Evolutionary conservation across 2,888 invertebrate genomes (phyloP).

Genomic region (Alloplasta piceator): DNA sequence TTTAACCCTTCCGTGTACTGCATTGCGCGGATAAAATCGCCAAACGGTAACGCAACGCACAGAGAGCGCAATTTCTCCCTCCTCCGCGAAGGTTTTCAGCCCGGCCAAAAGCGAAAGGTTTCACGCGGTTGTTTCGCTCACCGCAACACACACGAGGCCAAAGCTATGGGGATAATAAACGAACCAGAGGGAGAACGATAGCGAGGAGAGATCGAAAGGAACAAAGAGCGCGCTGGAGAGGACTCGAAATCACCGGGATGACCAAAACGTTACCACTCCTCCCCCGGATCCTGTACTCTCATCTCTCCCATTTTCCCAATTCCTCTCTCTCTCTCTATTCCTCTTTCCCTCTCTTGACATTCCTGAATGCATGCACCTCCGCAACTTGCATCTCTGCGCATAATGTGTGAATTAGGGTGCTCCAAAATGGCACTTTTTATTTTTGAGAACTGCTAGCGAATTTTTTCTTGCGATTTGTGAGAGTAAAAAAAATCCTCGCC

Average conservation of each 20-base stretch:
- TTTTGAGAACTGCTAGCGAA: too few relatives aligned
- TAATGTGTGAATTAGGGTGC: neutral
- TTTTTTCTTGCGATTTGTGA: too few relatives aligned
- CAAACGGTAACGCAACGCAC: slow-evolving; percentile 35
- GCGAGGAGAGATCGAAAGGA: slow-evolving; percentile 22
- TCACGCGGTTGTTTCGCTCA: slow-evolving; percentile 76
- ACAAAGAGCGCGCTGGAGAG: slow-evolving; percentile 42
- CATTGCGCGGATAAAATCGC: slow-evolving; percentile 43
- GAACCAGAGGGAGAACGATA: slow-evolving; percentile 54
- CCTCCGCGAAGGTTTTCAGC: slow-evolving; percentile 5
- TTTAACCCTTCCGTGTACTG: slow-evolving; percentile 18
- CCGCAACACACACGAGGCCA: slow-evolving; percentile 76
- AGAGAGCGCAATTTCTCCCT: slow-evolving; percentile 19
- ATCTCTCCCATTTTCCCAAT: slow-evolving; percentile 39
- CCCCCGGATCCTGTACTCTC: slow-evolving; percentile 8
- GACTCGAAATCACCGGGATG: slow-evolving; percentile 47
- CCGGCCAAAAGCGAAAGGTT: slow-evolving; percentile 67
- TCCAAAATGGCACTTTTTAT: too few relatives aligned
- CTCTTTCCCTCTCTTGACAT: slow-evolving; percentile 33
- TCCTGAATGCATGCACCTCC: neutral
- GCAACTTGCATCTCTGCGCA: slow-evolving; percentile 18
- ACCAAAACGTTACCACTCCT: slow-evolving; percentile 38
- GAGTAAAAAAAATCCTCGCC: too few relatives aligned
- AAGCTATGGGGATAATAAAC: slow-evolving; percentile 75
- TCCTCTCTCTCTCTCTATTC: slow-evolving; percentile 42